Evolutionary conservation across 1,140 invertebrate genomes (phyloP), one percentile per base, ranked within the genome.

Genomic region (Metopolophium dirhodum): DNA sequence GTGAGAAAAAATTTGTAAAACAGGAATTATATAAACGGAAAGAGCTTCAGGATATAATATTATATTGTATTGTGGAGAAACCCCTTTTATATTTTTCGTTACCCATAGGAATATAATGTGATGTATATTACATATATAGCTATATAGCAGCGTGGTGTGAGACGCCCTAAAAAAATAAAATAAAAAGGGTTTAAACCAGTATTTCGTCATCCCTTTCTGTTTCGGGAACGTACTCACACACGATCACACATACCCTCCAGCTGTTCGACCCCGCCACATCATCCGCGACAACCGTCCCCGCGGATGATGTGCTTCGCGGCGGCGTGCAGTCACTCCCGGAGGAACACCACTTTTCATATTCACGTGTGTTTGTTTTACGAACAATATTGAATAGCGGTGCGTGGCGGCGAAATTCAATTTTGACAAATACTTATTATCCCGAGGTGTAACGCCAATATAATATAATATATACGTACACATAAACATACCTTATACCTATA

Each of bases 111-210:
- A 51, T 51, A 88, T 45, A 87, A 49, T 77, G 61, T 18, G 61
- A 68, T 68, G 61, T 77, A n/a, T 77, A n/a, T n/a, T 77, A 77
- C 22, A n/a, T 18, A n/a, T 77, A 77, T 88, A 88, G 47, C 47
- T 26, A 86, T 26, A 86, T 86, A 86, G 30, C 41, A 86, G 41
- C 23, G 41, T 86, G 37, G 7, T 26, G 23, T 22, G 23, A 45
- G 47, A 88, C 45, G 2, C 86, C 86, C 47, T n/a, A 49, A 49
- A 88, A 47, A 88, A 49, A 88, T 47, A 26, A n/a, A 77, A 77
- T 77, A 88, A 49, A 88, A 88, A 88, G 86, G 86, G 86, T 88
- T 88, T 51, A 88, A 88, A 88, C 86, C n/a, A 51, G 47, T 88
- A 51, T 51, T 88, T 88, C 86, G 86, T 88, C 86, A 88, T 88